These are phyloP conservation scores for Wasmannia auropunctata DNA, from an alignment of 1,140 invertebrate genomes.

Conservation along the genomic window DNA sequence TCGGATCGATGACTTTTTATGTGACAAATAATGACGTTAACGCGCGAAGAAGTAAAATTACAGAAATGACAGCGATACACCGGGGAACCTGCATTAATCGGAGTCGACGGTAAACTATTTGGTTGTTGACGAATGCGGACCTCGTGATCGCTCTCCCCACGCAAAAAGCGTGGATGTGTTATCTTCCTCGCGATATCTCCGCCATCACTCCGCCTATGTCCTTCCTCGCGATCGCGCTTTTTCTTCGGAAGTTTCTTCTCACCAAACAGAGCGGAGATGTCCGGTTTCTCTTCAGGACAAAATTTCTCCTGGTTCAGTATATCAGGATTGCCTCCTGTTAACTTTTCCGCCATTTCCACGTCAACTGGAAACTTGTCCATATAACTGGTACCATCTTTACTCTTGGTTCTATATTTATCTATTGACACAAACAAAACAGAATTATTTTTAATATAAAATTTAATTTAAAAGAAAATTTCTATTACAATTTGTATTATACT, in stretches of 20 bases:
- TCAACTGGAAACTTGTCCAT: slow-evolving; percentile 92
- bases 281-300: slow-evolving; percentile 86
- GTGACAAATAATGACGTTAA: slow-evolving; percentile 90
- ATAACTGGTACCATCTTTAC: slow-evolving; percentile 84
- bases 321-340: slow-evolving; percentile 88
- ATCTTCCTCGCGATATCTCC: slow-evolving; percentile 77
- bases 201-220: slow-evolving; percentile 64
- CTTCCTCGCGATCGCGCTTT: slow-evolving; percentile 75
- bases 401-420: slow-evolving; percentile 87
- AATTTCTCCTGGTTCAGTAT: slow-evolving; percentile 88
- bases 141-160: slow-evolving; percentile 87
- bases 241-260: slow-evolving; percentile 82
- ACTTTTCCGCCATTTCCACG: slow-evolving; percentile 89
- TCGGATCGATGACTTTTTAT: slow-evolving; percentile 87
- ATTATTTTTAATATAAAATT: slow-evolving; percentile 3
- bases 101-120: slow-evolving; percentile 73
- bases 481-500: slow-evolving; percentile 82
- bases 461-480: not conserved
- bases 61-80: slow-evolving; percentile 89
- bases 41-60: slow-evolving; percentile 87
- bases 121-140: slow-evolving; percentile 85
- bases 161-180: slow-evolving; percentile 85
- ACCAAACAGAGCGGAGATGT: slow-evolving; percentile 82
- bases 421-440: slow-evolving; percentile 59
- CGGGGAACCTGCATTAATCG: slow-evolving; percentile 76